A percentile compares a stretch with the other conserved stretches of the same genome.
phyloP scores from a whole-genome alignment of 2,797 vertebrate genomes.

The Botia almorhae region DNA sequence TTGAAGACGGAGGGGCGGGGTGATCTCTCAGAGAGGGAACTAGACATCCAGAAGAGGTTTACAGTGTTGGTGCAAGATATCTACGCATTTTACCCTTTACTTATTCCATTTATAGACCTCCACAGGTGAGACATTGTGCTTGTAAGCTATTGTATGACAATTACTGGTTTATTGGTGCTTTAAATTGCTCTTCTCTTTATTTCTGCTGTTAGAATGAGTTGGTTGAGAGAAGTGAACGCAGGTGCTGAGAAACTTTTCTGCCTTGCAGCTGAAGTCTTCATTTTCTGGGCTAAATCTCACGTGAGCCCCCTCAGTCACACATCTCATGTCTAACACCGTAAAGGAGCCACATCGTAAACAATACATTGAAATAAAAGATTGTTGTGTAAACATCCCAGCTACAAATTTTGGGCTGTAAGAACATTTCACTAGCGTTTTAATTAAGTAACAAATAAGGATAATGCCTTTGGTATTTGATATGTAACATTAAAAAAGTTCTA shows the following conservation, averaged over 20 bases:
- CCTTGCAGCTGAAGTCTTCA: conserved; percentile 94
- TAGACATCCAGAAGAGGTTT: conserved; percentile 92
- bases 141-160: neutral
- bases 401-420: no score
- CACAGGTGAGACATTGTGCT: conserved; percentile 82
- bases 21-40: conserved; percentile 87
- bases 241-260: conserved; percentile 90
- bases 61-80: conserved; percentile 90
- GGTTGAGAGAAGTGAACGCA: conserved; percentile 85
- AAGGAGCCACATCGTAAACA: no score
- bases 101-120: conserved; percentile 92
- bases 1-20: conserved; percentile 84
- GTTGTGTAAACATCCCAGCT: no score
- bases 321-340: neutral
- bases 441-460: no score
- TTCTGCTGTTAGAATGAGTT: conserved; percentile 81
- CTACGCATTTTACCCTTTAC: conserved; percentile 93
- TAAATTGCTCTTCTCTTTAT: neutral
- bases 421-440: no score
- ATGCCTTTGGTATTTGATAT: no score
- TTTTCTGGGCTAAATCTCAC: conserved; percentile 96
- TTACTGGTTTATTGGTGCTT: neutral
- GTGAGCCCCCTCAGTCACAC: conserved; percentile 74
- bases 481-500: no score
- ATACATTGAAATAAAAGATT: no score